phyloP scores from a whole-genome alignment of 1,140 invertebrate genomes.

The Nymphalis io region DNA sequence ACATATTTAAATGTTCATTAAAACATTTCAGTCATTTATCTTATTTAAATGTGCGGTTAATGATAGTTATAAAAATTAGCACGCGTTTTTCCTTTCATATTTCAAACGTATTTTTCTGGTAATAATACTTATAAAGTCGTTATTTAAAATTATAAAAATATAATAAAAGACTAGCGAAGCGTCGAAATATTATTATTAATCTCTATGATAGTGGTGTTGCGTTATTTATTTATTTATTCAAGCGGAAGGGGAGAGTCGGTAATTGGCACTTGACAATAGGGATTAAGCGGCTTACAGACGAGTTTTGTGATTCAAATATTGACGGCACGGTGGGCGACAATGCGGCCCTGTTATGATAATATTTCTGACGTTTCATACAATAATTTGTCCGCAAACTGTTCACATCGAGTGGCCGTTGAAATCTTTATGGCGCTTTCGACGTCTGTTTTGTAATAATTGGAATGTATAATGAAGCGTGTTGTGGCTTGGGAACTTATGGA shows the following conservation, averaged over 20 bases:
- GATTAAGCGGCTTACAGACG: constrained; percentile 69
- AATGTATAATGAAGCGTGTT: constrained; percentile 47
- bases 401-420: constrained; percentile 55
- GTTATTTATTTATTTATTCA: constrained; percentile 76
- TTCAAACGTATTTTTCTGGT: too few species aligned
- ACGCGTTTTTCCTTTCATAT: too few species aligned
- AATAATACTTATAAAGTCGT: too few species aligned
- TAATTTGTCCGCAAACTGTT: constrained; percentile 58
- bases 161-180: constrained; percentile 28
- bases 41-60: too few species aligned
- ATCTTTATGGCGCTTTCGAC: constrained; percentile 41
- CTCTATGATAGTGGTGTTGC: constrained; percentile 44
- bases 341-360: constrained; percentile 73
- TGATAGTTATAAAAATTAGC: too few species aligned
- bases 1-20: too few species aligned
- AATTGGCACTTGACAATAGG: constrained; percentile 76
- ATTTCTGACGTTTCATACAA: constrained; percentile 65
- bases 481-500: constrained; percentile 31
- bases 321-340: constrained; percentile 68
- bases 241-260: constrained; percentile 73
- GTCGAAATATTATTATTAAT: constrained; percentile 47
- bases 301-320: constrained; percentile 77
- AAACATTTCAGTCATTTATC: too few species aligned
- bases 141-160: not conserved
- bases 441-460: constrained; percentile 53